Percentiles rank a stretch among this genome's conserved stretches.
phyloP scores from a whole-genome alignment of 2,797 vertebrate genomes.

The Crenuchus spilurus region DNA sequence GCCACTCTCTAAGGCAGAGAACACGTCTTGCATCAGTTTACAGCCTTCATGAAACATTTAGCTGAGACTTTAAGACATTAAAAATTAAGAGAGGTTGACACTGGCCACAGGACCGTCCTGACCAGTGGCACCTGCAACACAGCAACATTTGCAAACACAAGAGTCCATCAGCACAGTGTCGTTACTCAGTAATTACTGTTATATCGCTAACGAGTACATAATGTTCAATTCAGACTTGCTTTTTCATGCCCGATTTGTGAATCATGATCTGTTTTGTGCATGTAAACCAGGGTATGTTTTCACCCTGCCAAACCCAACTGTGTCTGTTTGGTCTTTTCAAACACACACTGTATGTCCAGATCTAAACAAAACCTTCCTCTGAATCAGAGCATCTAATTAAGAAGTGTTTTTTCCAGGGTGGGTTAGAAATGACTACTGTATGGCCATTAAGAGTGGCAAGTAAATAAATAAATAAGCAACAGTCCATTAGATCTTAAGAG shows the following conservation, averaged over 20 bases:
- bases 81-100: conserved; percentile 46
- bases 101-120: conserved; percentile 28
- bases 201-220: not conserved
- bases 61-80: conserved; percentile 40
- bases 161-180: not conserved
- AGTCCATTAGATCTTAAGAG: conserved; percentile 81
- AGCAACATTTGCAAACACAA: not conserved
- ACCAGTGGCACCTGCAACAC: conserved; percentile 6
- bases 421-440: conserved; percentile 25
- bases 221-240: not conserved
- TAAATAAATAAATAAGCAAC: conserved; percentile 79
- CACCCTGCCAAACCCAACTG: not conserved
- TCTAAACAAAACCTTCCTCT: conserved; percentile 28
- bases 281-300: not conserved
- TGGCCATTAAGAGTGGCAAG: conserved; percentile 68
- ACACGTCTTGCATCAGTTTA: conserved; percentile 37
- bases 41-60: conserved; percentile 53
- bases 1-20: not conserved
- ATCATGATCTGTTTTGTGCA: not conserved
- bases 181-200: not conserved
- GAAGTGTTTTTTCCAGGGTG: conserved; percentile 25
- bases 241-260: not conserved
- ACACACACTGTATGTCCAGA: not conserved
- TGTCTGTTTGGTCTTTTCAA: no score
- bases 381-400: conserved; percentile 42